Conservation (phyloP, 2,797 vertebrate genomes). For the Takifugu ocellatus region DNA sequence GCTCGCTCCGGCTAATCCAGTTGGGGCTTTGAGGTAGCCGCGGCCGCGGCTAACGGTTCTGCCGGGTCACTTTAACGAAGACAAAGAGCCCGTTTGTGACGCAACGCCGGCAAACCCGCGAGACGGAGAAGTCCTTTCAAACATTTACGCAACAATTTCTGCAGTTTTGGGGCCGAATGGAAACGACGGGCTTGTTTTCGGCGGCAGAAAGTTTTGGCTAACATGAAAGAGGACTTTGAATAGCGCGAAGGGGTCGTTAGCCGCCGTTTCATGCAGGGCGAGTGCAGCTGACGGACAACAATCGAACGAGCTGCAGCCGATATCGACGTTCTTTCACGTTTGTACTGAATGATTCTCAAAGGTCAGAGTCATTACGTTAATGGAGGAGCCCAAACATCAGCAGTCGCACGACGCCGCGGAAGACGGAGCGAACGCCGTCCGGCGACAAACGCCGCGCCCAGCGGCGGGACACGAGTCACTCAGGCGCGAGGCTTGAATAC, state of each 20-base stretch:
- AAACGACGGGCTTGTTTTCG: too few species aligned
- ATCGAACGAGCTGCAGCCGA: background rate
- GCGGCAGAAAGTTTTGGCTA: too few species aligned
- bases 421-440: background rate
- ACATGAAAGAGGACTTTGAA: too few species aligned
- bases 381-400: background rate
- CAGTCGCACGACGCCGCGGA: background rate
- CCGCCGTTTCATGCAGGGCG: background rate
- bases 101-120: constrained; percentile 18
- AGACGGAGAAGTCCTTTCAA: background rate
- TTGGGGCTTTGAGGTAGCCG: constrained; percentile 48
- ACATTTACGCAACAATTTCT: too few species aligned
- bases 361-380: constrained; percentile 5
- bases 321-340: constrained; percentile 13
- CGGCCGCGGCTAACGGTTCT: constrained; percentile 30
- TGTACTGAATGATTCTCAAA: constrained; percentile 4
- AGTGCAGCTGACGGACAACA: constrained; percentile 2
- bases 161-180: too few species aligned
- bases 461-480: too few species aligned
- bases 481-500: too few species aligned
- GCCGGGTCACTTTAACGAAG: constrained; percentile 20
- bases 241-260: too few species aligned
- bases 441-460: too few species aligned
- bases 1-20: constrained; percentile 56
- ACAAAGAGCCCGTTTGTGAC: constrained; percentile 16